These are phyloP conservation scores for Trichechus manatus DNA, from an alignment of 2,113 vertebrate species.

Conservation along the genomic window DNA sequence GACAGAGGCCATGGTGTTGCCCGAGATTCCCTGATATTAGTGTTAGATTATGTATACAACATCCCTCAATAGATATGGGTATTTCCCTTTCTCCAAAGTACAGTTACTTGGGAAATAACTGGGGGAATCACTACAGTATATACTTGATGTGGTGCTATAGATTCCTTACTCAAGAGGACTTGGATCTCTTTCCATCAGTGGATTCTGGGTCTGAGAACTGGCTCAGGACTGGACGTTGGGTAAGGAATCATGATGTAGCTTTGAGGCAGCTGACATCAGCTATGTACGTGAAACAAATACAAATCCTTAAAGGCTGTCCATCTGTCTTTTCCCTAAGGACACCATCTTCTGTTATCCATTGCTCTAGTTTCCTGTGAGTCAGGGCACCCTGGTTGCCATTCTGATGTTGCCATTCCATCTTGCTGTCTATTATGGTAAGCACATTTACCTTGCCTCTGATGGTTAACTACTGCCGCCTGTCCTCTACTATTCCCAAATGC, in stretches of 20 bases:
- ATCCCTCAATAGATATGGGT: neutral
- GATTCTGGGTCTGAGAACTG: neutral
- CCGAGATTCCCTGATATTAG: neutral
- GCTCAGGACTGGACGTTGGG: neutral
- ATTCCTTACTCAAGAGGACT: neutral
- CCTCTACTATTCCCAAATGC: neutral
- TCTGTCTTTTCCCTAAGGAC: neutral
- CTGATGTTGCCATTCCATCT: neutral
- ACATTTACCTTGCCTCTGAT: neutral
- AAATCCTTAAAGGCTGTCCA: neutral
- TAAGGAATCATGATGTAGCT: neutral
- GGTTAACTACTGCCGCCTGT: neutral
- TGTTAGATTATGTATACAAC: too few relatives aligned
- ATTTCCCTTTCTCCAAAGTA: neutral
- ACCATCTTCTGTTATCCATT: neutral
- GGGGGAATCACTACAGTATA: neutral
- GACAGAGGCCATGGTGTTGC: neutral
- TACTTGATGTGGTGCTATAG: neutral
- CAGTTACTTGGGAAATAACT: neutral
- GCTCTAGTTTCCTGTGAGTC: neutral
- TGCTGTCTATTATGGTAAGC: neutral
- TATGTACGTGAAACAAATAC: neutral
- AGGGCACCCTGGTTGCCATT: neutral
- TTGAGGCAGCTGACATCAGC: neutral
- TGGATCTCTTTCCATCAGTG: neutral